Conservation (phyloP, 2,888 invertebrate species). For the Galerucella nymphaeae region DNA sequence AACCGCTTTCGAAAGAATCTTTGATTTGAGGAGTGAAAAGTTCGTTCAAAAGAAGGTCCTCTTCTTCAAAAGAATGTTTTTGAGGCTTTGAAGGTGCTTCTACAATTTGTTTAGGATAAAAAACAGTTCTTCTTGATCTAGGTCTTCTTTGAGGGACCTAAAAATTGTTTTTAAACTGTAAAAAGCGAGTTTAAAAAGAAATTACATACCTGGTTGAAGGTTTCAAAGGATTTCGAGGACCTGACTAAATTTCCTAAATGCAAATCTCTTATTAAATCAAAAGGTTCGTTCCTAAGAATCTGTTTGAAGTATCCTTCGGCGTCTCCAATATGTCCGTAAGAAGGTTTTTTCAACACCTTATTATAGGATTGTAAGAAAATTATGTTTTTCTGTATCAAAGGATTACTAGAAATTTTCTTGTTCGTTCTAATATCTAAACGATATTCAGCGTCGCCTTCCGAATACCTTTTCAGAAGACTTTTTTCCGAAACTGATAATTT, state of each 20-base stretch:
- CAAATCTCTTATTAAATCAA: slow-evolving; percentile 53
- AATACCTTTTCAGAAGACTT: slow-evolving; percentile 36
- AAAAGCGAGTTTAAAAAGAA: neutral
- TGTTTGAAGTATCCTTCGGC: slow-evolving; percentile 59
- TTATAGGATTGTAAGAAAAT: slow-evolving; percentile 50
- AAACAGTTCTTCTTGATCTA: slow-evolving; percentile 37
- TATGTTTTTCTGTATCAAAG: slow-evolving; percentile 51
- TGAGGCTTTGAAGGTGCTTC: slow-evolving; percentile 20
- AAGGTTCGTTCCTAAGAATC: slow-evolving; percentile 57
- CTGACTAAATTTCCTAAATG: slow-evolving; percentile 37
- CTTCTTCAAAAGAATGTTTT: slow-evolving; percentile 21
- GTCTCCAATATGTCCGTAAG: slow-evolving; percentile 54
- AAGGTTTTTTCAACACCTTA: slow-evolving; percentile 49
- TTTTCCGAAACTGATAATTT: slow-evolving; percentile 53
- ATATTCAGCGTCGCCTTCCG: slow-evolving; percentile 42
- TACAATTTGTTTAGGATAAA: slow-evolving; percentile 29
- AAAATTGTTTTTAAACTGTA: slow-evolving; percentile 10
- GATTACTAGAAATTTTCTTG: slow-evolving; percentile 48
- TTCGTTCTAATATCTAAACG: slow-evolving; percentile 40
- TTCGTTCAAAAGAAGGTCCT: slow-evolving; percentile 35
- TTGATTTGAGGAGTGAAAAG: slow-evolving; percentile 30
- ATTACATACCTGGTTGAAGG: slow-evolving; percentile 23
- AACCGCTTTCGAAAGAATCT: slow-evolving; percentile 36
- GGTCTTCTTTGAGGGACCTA: slow-evolving; percentile 33
- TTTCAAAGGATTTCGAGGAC: slow-evolving; percentile 35